A percentile compares a stretch with the other conserved stretches of the same genome.
Conservation (phyloP, 1,140 invertebrate species). For the Rhagoletis zephyria region DNA sequence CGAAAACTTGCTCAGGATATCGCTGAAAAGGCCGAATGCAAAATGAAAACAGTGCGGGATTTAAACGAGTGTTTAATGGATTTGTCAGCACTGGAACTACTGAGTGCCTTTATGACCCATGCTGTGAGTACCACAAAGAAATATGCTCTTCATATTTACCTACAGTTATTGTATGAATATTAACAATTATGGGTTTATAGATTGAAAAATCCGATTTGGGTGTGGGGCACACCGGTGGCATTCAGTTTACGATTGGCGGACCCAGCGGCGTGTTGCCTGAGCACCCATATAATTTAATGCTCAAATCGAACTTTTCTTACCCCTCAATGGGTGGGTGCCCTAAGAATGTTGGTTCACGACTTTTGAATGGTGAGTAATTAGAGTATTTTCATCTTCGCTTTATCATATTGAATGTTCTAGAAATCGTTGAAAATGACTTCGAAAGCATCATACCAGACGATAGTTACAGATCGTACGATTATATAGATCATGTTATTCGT, state of each 20-base stretch:
- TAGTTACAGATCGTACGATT: conserved; percentile 66
- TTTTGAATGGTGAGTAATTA: conserved; percentile 61
- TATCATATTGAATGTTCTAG: conserved; percentile 53
- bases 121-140: conserved; percentile 60
- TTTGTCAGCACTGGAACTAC: conserved; percentile 64
- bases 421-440: conserved; percentile 71
- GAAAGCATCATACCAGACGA: conserved; percentile 70
- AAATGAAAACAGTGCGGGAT: conserved; percentile 68
- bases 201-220: conserved; percentile 69
- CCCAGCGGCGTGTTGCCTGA: conserved; percentile 69
- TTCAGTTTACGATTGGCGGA: conserved; percentile 71
- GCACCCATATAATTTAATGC: conserved; percentile 70
- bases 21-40: conserved; percentile 65
- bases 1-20: conserved; percentile 69
- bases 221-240: conserved; percentile 70
- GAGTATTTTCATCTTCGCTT: conserved; percentile 21
- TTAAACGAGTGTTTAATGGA: conserved; percentile 69
- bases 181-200: conserved; percentile 52
- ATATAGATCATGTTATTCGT: conserved; percentile 68
- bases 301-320: conserved; percentile 69
- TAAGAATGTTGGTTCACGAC: conserved; percentile 67
- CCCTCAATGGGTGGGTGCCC: conserved; percentile 70
- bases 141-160: background rate
- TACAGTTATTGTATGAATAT: too few species aligned
- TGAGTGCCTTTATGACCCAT: conserved; percentile 70